These are phyloP conservation scores for Pipistrellus pygmaeus DNA, from an alignment of 2,797 vertebrate species.

Conservation along the genomic window DNA sequence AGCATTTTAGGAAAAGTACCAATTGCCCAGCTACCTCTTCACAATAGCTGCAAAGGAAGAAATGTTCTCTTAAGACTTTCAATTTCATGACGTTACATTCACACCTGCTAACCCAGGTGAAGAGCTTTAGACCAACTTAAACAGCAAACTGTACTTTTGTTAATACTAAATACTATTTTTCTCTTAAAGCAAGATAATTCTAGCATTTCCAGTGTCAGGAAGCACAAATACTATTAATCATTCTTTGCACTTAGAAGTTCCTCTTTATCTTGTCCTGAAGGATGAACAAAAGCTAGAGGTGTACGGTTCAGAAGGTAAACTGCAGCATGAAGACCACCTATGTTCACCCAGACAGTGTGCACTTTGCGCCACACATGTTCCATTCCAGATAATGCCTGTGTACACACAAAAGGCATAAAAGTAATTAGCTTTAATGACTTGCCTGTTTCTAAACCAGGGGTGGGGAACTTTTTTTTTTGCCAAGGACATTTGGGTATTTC, in stretches of 20 bases:
- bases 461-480: no score
- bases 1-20: conserved; percentile 35
- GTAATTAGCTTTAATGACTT: background rate
- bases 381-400: conserved; percentile 93
- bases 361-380: conserved; percentile 94
- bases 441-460: background rate
- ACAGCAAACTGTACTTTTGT: background rate
- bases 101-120: background rate
- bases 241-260: conserved; percentile 60
- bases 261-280: conserved; percentile 75
- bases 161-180: conserved; percentile 33
- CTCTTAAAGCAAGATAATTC: conserved; percentile 2
- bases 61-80: background rate
- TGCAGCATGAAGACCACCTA: conserved; percentile 96
- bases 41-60: background rate
- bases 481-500: no score
- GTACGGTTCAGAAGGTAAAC: conserved; percentile 96
- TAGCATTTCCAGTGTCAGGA: conserved; percentile 36
- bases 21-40: background rate
- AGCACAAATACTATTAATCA: background rate
- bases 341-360: conserved; percentile 97
- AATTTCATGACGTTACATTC: background rate
- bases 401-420: conserved; percentile 8
- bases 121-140: conserved; percentile 29
- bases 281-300: conserved; percentile 64